Percentiles rank a stretch among this genome's conserved stretches.
Conservation (phyloP, 2,888 invertebrate species). For the Heteromyza rotundicornis region DNA sequence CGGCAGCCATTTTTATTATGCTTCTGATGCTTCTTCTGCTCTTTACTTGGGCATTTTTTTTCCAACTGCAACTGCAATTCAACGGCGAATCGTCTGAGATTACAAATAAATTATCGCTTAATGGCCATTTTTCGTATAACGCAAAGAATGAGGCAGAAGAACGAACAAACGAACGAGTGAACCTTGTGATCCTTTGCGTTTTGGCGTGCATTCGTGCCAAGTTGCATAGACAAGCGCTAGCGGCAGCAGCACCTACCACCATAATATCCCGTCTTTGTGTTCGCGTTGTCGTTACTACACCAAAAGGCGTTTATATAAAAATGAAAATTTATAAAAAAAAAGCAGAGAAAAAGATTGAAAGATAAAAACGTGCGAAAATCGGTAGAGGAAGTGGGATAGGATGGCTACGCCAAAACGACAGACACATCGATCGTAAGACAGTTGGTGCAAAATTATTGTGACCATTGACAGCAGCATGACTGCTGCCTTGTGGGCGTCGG, state of each 20-base stretch:
- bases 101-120: slow-evolving; percentile 62
- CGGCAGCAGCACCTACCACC: background rate
- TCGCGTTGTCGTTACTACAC: too few species aligned
- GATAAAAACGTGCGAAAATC: slow-evolving; percentile 9
- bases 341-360: background rate
- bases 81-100: slow-evolving; percentile 54
- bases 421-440: background rate
- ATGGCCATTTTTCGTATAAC: slow-evolving; percentile 52
- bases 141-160: background rate
- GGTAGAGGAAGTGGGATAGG: slow-evolving; percentile 2
- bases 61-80: slow-evolving; percentile 25
- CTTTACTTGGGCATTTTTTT: background rate
- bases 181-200: slow-evolving; percentile 12
- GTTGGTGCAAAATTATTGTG: slow-evolving; percentile 12
- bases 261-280: background rate
- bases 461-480: slow-evolving; percentile 15
- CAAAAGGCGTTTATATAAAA: too few species aligned
- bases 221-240: background rate
- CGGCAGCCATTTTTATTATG: slow-evolving; percentile 42
- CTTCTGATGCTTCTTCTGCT: slow-evolving; percentile 21
- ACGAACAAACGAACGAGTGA: background rate
- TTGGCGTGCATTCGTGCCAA: background rate
- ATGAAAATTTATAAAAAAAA: background rate
- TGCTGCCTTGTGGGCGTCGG: background rate
- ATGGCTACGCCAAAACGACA: background rate